Base-by-base conservation (phyloP, 2,888 invertebrate species). In the Pegoplata infirma region DNA sequence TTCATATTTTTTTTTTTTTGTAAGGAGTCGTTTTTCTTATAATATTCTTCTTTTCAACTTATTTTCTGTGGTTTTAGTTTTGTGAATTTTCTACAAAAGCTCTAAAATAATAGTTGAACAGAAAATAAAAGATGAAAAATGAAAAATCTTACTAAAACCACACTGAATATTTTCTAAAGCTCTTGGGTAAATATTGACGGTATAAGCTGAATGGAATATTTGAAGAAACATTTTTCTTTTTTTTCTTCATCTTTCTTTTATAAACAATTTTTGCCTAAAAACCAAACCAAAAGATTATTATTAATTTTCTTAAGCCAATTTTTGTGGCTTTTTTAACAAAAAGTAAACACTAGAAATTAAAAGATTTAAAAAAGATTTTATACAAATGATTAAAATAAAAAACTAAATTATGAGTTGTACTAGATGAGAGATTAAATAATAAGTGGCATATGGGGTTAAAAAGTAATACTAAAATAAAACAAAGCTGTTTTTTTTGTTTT, bases 231-330 rank as follows among this genome's bases (percentile, higher is more conserved):
- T 47, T 47, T 40, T 49, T 49, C 12, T 12, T 5, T 12, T 10
- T 17, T 19, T 47, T 19, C 17, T 16, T 47, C n/a, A 17, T 47
- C n/a, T 17, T 19, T 47, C 5, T 25, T n/a, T n/a, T 55, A 61
- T 67, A n/a, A 40, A 40, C 25, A 25, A n/a, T n/a, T 61, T 74
- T 63, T 59, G 53, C 51, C 55, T 61, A 32, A 74, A 74, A 67
- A 53, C 67, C 36, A 67, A 74, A 74, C 67, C 59, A 67, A 44
- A 59, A 74, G 67, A 74, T 74, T 74, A 74, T 74, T 67, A 74
- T 23, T 25, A 53, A 74, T 74, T 53, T 67, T 67, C 59, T 61
- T 67, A 53, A 74, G 55, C 61, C 53, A 66, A 61, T 61, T 74
- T 59, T 67, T 67, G 59, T 68, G 61, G 67, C 17, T 17, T 51